These are phyloP conservation scores for Aplysina aerophoba DNA, from an alignment of 37 sponge, comb jelly and placozoan species.

Conservation along the genomic window DNA sequence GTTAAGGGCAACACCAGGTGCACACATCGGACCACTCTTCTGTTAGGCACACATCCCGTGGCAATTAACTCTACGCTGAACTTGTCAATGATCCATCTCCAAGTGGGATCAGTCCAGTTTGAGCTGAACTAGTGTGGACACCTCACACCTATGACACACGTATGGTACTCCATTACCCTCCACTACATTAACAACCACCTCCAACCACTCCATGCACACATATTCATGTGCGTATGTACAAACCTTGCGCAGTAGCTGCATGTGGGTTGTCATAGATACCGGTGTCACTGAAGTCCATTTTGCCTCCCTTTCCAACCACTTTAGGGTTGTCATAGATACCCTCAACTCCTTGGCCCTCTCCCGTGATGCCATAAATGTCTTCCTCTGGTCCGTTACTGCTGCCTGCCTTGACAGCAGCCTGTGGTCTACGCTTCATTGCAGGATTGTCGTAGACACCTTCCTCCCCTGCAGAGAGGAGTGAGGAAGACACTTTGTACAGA, in stretches of 20 bases:
- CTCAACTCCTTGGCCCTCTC: not conserved
- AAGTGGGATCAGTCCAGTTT: too few species aligned
- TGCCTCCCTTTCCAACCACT: not conserved
- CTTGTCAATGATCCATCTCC: too few species aligned
- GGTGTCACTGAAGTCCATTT: slow-evolving; percentile 20
- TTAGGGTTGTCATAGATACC: slow-evolving; percentile 33
- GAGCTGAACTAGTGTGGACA: too few species aligned
- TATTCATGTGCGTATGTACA: not conserved
- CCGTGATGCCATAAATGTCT: not conserved
- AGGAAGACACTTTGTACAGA: too few species aligned
- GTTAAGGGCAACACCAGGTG: too few species aligned
- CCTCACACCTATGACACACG: not conserved
- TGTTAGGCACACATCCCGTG: too few species aligned
- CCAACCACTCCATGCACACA: not conserved
- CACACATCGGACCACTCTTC: too few species aligned
- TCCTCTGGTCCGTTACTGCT: not conserved
- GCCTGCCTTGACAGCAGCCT: not conserved
- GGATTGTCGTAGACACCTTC: slow-evolving; percentile 46
- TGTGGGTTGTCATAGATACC: slow-evolving; percentile 45
- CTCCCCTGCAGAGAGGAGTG: not conserved
- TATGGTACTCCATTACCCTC: not conserved
- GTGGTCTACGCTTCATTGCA: not conserved
- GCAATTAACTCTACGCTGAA: too few species aligned
- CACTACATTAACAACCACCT: not conserved
- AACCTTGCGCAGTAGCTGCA: not conserved